phyloP scores from a whole-genome alignment of 2,888 invertebrate species.

The Venustoraphidia nigricollis region DNA sequence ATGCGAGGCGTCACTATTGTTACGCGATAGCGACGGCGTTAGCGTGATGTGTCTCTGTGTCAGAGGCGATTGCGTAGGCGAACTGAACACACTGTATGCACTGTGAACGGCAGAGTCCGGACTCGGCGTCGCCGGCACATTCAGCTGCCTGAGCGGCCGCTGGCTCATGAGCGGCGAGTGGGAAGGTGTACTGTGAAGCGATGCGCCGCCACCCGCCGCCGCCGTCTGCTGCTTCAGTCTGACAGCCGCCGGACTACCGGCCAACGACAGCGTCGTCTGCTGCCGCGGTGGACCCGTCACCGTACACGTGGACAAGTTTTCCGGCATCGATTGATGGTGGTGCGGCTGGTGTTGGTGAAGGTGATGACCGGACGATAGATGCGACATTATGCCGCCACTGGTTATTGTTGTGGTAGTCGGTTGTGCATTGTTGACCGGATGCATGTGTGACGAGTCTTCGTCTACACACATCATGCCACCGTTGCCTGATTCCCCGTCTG shows the following conservation, averaged over 20 bases:
- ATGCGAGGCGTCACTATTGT: constrained; percentile 82
- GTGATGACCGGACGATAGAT: constrained; percentile 18
- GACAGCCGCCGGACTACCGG: constrained; percentile 19
- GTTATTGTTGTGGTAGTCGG: constrained; percentile 4
- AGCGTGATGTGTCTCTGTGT: constrained; percentile 68
- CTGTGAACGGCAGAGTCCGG: constrained; percentile 84
- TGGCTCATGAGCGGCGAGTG: constrained; percentile 55
- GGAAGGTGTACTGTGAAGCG: constrained; percentile 43
- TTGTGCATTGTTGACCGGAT: constrained; percentile 15
- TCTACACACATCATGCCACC: constrained; percentile 22
- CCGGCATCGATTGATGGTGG: constrained; percentile 14
- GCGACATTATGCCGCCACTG: constrained; percentile 2
- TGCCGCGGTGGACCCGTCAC: neutral
- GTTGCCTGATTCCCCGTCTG: constrained; percentile 52
- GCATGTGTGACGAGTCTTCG: constrained; percentile 17
- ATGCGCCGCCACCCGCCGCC: constrained; percentile 38
- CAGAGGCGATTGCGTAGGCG: constrained; percentile 75
- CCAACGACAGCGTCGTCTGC: constrained; percentile 8
- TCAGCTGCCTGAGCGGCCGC: constrained; percentile 33
- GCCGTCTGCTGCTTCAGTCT: constrained; percentile 29
- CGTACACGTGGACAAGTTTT: constrained; percentile 20
- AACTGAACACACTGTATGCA: constrained; percentile 67
- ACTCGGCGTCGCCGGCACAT: constrained; percentile 64
- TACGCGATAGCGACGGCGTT: constrained; percentile 72
- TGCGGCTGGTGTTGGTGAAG: neutral